A percentile compares a stretch with the other conserved stretches of the same genome.
phyloP scores from a whole-genome alignment of 2,113 vertebrate species.

The Atrichornis clamosus region DNA sequence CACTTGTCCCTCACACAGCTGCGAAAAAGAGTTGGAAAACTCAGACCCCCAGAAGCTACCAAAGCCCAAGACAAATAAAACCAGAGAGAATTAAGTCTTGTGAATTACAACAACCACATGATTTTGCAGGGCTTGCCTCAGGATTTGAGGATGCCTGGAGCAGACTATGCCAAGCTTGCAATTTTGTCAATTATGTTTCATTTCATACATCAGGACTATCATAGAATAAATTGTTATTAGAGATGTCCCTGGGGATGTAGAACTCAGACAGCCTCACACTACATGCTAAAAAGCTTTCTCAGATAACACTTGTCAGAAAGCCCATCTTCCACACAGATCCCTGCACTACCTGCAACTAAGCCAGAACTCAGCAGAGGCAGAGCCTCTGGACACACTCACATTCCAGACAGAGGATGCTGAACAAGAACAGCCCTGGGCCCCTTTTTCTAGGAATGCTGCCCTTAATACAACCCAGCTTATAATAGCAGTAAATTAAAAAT shows the following conservation, averaged over 20 bases:
- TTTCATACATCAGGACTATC: neutral
- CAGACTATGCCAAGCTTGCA: neutral
- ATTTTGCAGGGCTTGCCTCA: neutral
- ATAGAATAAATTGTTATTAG: neutral
- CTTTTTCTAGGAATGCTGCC: neutral
- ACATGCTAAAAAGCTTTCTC: neutral
- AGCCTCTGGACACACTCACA: rapidly evolving
- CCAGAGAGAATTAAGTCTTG: neutral
- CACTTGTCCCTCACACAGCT: neutral
- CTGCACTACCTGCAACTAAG: neutral
- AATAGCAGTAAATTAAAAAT: neutral
- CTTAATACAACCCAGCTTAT: neutral
- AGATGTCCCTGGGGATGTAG: neutral
- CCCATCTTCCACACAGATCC: neutral
- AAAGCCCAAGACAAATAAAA: neutral
- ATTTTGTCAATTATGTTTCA: neutral
- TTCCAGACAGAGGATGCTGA: neutral
- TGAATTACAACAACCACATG: neutral
- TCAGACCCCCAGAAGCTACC: neutral
- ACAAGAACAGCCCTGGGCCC: rapidly evolving
- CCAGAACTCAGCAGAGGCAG: rapidly evolving
- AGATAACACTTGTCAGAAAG: neutral
- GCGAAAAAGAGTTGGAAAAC: neutral
- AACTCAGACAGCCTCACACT: neutral
- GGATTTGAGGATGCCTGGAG: neutral